A percentile compares a stretch with the other conserved stretches of the same genome.
Conservation (phyloP, 2,797 vertebrate genomes). For the Enteromius radiatus region DNA sequence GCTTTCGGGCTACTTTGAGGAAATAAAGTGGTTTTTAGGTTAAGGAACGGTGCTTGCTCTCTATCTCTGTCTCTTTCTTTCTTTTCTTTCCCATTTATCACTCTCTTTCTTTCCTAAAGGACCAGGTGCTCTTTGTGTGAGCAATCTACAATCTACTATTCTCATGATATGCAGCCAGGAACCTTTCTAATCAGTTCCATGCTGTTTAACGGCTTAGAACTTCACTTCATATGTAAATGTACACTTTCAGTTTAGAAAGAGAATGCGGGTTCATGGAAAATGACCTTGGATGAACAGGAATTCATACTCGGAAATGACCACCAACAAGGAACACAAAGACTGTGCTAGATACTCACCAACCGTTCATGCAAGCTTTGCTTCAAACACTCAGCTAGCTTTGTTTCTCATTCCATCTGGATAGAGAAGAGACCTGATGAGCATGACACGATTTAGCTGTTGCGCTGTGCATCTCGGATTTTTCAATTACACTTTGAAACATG, state of each 20-base stretch:
- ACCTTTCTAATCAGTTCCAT: background rate
- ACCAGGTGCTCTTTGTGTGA: background rate
- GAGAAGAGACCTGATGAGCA: slow-evolving; percentile 1
- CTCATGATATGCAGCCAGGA: background rate
- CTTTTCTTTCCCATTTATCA: background rate
- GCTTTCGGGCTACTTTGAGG: background rate
- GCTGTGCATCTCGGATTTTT: background rate
- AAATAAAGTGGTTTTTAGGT: slow-evolving; percentile 16
- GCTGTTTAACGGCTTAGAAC: background rate
- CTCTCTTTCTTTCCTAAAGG: background rate
- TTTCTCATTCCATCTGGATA: slow-evolving; percentile 33
- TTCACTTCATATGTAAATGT: slow-evolving; percentile 15
- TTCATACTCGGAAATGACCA: slow-evolving; percentile 41
- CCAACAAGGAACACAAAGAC: slow-evolving; percentile 27
- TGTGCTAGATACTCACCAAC: slow-evolving; percentile 40
- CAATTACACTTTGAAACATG: slow-evolving; percentile 25
- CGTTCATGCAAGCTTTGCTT: slow-evolving; percentile 22
- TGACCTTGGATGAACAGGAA: slow-evolving; percentile 22
- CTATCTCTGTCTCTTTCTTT: background rate
- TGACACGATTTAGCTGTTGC: slow-evolving; percentile 18
- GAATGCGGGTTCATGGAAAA: slow-evolving; percentile 13
- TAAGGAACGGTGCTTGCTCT: background rate
- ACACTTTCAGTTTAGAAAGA: slow-evolving; percentile 11
- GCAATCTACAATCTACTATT: background rate
- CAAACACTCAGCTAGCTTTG: slow-evolving; percentile 30